Conservation (phyloP, 2,888 invertebrate genomes). For the Carpatolechia fugitivella region DNA sequence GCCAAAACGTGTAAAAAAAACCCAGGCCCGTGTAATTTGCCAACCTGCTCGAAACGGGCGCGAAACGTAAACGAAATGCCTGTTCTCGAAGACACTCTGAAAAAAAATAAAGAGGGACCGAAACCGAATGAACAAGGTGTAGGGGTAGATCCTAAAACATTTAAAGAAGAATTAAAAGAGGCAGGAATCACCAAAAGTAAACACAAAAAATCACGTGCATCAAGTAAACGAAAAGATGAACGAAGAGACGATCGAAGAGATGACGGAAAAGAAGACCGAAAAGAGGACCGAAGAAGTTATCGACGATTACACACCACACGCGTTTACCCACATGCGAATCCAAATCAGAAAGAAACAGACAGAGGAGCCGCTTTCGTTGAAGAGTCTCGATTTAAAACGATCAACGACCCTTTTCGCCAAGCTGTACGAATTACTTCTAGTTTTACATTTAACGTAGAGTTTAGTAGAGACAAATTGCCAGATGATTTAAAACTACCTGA, state of each 20-base stretch:
- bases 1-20: background rate
- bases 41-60: background rate
- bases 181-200: no score
- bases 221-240: no score
- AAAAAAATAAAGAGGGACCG: no score
- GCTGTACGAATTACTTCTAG: slow-evolving; percentile 27
- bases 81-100: no score
- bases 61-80: no score
- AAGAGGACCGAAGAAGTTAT: background rate
- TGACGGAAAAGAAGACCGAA: no score
- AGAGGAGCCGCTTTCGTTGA: background rate
- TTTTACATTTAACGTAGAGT: slow-evolving; percentile 29
- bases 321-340: background rate
- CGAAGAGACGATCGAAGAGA: no score
- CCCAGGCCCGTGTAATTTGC: background rate
- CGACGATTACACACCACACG: background rate
- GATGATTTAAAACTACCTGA: background rate
- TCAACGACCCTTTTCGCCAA: slow-evolving; percentile 4
- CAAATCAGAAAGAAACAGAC: background rate
- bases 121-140: no score
- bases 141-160: no score
- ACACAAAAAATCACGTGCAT: no score
- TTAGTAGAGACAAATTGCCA: slow-evolving; percentile 24
- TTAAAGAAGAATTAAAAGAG: no score
- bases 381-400: slow-evolving; percentile 1